Evolutionary conservation across 2,797 vertebrate genomes (phyloP), one percentile per base, ranked within the genome.

Genomic region (Chlorospingus flavigularis): DNA sequence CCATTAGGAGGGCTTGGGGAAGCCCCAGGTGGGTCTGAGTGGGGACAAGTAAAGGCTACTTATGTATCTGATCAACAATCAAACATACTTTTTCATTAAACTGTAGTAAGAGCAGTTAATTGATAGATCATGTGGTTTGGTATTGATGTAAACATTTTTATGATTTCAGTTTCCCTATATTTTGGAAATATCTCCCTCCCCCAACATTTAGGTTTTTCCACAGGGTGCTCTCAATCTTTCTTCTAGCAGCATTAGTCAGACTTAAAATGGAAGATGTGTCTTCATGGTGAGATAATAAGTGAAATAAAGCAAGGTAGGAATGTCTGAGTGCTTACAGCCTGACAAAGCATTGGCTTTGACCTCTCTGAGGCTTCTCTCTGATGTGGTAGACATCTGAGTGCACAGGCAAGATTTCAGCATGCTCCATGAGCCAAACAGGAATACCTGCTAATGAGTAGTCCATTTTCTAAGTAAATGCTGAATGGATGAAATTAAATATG

Each of bases 1-100:
- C 9, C 30, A 58, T 8, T 13, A 47, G 13, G 3, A 55, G 31
- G 5, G 3, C 3, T 3, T 54, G 12, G 1, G 8, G 19, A 62
- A 2, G 12, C 2, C 26, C 6, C 19, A 54, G 1, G 1, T 47
- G 13, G 3, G 3, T 7, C 8, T 66, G 25, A 8, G 0, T 86
- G 25, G 15, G 17, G 19, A 70, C 5, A 16, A 47, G 10, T n/a
- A 76, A 47, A 54, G 9, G 3, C 15, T 30, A 33, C 14, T 40
- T 28, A 39, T 55, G 33, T 3, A 16, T n/a, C 7, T 47, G 43
- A 51, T 37, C 26, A 60, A 60, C 6, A 71, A 16, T 26, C 15
- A 43, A 25, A 33, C 1, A 6, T 26, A 4, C 8, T 48, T 60
- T 68, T 61, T 6, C 4, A 33, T 31, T 15, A 42, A 60, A 78